Conservation (phyloP, 2,888 invertebrate species). For the Diaperis boleti region DNA sequence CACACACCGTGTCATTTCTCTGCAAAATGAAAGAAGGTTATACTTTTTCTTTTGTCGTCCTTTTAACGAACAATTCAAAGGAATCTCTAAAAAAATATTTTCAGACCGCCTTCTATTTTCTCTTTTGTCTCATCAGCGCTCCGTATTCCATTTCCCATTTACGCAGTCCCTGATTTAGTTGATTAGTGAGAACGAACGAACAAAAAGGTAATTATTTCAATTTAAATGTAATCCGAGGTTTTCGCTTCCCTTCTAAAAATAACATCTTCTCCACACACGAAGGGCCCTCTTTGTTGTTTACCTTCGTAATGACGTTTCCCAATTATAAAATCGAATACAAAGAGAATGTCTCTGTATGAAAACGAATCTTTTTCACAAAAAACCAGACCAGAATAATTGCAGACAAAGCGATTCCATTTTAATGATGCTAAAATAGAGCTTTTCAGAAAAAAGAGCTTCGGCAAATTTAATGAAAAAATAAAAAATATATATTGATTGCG, state of each 20-base stretch:
- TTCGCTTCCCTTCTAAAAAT: conserved; percentile 9
- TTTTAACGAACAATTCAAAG: too few species aligned
- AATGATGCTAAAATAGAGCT: conserved; percentile 17
- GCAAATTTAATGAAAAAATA: conserved; percentile 22
- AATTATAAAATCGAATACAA: conserved; percentile 27
- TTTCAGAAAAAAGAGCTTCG: conserved; percentile 3
- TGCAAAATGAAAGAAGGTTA: too few species aligned
- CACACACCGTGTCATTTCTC: too few species aligned
- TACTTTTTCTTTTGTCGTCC: too few species aligned
- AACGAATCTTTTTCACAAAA: conserved; percentile 11
- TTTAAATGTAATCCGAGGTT: conserved; percentile 12
- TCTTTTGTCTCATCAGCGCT: not conserved
- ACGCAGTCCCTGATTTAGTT: conserved; percentile 4
- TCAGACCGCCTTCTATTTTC: not conserved
- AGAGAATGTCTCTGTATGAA: not conserved
- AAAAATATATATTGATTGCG: conserved; percentile 7
- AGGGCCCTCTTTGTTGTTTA: conserved; percentile 11
- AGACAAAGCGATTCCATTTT: conserved; percentile 24
- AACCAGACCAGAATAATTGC: conserved; percentile 18
- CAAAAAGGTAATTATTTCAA: conserved; percentile 17
- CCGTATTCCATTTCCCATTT: not conserved
- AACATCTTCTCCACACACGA: conserved; percentile 8
- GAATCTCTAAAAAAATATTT: not conserved
- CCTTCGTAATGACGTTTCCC: conserved; percentile 30
- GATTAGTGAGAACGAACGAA: conserved; percentile 6